Evolutionary conservation across 2,797 vertebrate genomes (phyloP).

Genomic region (Brachymystax lenok): DNA sequence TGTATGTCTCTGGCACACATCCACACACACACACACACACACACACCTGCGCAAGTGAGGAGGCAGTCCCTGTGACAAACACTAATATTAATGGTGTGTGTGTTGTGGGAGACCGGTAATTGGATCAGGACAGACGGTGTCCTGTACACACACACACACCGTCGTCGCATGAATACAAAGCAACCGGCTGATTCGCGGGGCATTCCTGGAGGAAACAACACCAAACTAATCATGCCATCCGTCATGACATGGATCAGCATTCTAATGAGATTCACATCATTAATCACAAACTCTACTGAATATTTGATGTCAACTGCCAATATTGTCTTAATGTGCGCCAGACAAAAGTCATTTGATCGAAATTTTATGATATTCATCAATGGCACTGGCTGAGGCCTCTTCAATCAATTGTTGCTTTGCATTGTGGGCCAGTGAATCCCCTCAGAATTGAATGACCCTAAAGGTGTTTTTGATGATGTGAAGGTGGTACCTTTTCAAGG

Average conservation of each 20-base stretch:
- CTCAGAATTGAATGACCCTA: slow-evolving; percentile 36
- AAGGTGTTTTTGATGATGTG: slow-evolving; percentile 10
- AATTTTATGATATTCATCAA: slow-evolving; percentile 53
- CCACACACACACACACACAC: neutral
- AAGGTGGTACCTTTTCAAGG: neutral
- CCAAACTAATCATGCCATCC: slow-evolving; percentile 32
- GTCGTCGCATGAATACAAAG: neutral
- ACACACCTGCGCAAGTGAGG: neutral
- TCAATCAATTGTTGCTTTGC: slow-evolving; percentile 36
- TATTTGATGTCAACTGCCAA: slow-evolving; percentile 55
- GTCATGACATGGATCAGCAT: slow-evolving; percentile 31
- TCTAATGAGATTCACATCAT: slow-evolving; percentile 44
- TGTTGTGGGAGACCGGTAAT: neutral
- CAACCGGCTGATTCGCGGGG: neutral
- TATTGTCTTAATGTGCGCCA: slow-evolving; percentile 45
- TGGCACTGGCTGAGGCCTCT: slow-evolving; percentile 12
- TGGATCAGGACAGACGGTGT: slow-evolving; percentile 15
- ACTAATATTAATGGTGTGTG: neutral
- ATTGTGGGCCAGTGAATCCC: slow-evolving; percentile 20
- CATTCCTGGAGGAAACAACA: slow-evolving; percentile 16
- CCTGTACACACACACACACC: neutral
- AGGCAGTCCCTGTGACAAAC: slow-evolving; percentile 1
- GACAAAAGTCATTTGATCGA: slow-evolving; percentile 51
- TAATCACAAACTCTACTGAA: slow-evolving; percentile 47
- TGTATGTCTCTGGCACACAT: neutral